These are phyloP conservation scores for Cyclophora punctaria DNA, from an alignment of 2,888 invertebrate species.

Conservation along the genomic window DNA sequence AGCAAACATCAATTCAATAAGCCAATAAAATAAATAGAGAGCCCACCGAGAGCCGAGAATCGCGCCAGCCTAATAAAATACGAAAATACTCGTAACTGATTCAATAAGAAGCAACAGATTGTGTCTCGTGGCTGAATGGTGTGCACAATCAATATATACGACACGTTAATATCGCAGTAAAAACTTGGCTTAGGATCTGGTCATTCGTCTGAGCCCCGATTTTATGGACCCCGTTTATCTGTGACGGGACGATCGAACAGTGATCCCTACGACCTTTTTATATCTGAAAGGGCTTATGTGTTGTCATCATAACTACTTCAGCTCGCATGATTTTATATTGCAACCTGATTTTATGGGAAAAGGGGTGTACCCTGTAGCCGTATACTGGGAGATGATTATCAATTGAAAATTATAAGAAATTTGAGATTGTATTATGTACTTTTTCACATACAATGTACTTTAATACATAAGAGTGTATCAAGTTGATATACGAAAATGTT, in stretches of 20 bases:
- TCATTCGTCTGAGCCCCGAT: constrained; percentile 23
- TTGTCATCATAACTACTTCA: neutral
- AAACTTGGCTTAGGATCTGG: constrained; percentile 21
- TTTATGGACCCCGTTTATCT: constrained; percentile 40
- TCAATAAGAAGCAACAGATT: constrained; percentile 11
- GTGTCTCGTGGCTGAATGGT: neutral
- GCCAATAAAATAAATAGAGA: constrained; percentile 15
- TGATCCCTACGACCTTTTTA: constrained; percentile 14
- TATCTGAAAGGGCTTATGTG: neutral
- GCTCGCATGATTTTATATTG: neutral
- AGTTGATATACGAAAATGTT: too few relatives aligned
- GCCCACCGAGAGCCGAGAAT: neutral
- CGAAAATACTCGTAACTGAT: constrained; percentile 12
- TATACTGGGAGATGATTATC: too few relatives aligned
- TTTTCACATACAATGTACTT: too few relatives aligned
- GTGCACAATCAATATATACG: constrained; percentile 15
- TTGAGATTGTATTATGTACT: too few relatives aligned
- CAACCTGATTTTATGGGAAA: neutral
- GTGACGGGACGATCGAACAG: constrained; percentile 10
- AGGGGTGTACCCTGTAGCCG: too few relatives aligned
- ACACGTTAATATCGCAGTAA: constrained; percentile 36
- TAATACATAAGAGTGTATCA: too few relatives aligned
- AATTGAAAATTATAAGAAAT: too few relatives aligned
- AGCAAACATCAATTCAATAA: constrained; percentile 18
- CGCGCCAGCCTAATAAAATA: constrained; percentile 9